These are phyloP conservation scores for Aphelenchoides avenae DNA, from an alignment of 1,140 invertebrate genomes.

Conservation along the genomic window DNA sequence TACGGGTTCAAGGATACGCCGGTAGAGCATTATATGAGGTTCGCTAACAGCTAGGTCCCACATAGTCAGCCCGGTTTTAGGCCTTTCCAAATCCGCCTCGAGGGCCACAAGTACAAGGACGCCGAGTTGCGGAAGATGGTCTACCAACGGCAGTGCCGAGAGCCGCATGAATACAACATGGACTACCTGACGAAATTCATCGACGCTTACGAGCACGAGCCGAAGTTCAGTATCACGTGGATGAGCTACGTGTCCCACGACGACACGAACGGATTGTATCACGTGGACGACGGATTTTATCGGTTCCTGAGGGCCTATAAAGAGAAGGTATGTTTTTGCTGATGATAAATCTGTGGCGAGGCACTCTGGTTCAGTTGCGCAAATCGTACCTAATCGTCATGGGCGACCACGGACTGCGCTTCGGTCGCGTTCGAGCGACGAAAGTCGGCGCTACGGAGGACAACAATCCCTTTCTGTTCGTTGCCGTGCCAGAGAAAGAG, in stretches of 20 bases:
- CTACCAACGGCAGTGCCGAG: slow-evolving; percentile 15
- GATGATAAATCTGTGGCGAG: slow-evolving; percentile 8
- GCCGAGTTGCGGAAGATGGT: slow-evolving; percentile 4
- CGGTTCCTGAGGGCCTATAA: slow-evolving; percentile 6
- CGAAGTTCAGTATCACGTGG: slow-evolving; percentile 23
- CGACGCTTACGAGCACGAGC: slow-evolving; percentile 4
- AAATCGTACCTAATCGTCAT: slow-evolving; percentile 27
- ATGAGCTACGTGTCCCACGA: slow-evolving; percentile 28
- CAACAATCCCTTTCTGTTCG: slow-evolving; percentile 28
- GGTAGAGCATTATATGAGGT: slow-evolving; percentile 15
- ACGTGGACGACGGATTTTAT: slow-evolving; percentile 14
- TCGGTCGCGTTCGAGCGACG: slow-evolving; percentile 20
- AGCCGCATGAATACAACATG: slow-evolving; percentile 9
- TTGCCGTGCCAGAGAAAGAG: slow-evolving; percentile 22
- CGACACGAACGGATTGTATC: slow-evolving; percentile 6
- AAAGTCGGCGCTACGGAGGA: slow-evolving; percentile 20
- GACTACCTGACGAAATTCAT: slow-evolving; percentile 23
- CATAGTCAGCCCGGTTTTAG: neutral
- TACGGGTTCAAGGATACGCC: slow-evolving; percentile 18
- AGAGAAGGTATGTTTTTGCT: slow-evolving; percentile 10
- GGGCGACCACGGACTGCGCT: slow-evolving; percentile 22
- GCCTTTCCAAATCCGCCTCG: slow-evolving; percentile 11
- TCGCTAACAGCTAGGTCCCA: neutral
- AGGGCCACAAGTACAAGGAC: slow-evolving; percentile 4
- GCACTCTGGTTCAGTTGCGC: slow-evolving; percentile 23